Evolutionary conservation across 2,797 vertebrate species (phyloP), one percentile per base, ranked within the genome.

Genomic region (Cottoperca gobio): DNA sequence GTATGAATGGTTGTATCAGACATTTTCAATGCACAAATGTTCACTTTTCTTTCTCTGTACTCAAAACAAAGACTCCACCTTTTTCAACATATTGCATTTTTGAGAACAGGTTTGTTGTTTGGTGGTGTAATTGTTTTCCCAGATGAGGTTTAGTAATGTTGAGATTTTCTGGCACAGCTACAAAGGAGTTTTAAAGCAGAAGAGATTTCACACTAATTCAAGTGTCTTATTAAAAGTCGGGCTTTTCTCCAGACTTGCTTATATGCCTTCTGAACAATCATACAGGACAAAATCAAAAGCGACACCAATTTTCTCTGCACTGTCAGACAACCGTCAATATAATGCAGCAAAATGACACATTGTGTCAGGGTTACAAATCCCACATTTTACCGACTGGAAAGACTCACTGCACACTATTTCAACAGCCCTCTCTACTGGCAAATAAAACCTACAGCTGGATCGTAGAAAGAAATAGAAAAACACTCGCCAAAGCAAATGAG

Each of bases 1-100:
- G 98, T 97, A 94, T 43, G 78, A 10, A 43, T 8, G 4, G 14
- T 46, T 60, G 53, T 14, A 39, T n/a, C 23, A 13, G 7, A 52
- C 43, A 19, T 54, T 49, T 28, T 54, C 6, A 50, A 3, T 59
- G 7, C 12, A 43, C 9, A 3, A 19, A 42, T 53, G 43, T 8
- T 5, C 12, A 11, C 3, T 31, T 48, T 37, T 3, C 5, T 35
- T 37, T 58, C 8, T 63, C 5, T 62, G 37, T 33, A 13, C 21
- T 50, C 53, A 37, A 64, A n/a, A 28, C 12, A 37, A 40, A 61
- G 39, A 17, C 7, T 9, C 21, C 43, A 46, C 19, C n/a, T 48
- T 46, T 1, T 23, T n/a, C 45, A 33, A 33, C 8, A 4, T 26
- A 17, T 62, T 21, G 12, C 12, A 35, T 35, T 46, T 17, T 16